Conservation (phyloP, 2,888 invertebrate genomes). For the Aspidiotus rigidus region DNA sequence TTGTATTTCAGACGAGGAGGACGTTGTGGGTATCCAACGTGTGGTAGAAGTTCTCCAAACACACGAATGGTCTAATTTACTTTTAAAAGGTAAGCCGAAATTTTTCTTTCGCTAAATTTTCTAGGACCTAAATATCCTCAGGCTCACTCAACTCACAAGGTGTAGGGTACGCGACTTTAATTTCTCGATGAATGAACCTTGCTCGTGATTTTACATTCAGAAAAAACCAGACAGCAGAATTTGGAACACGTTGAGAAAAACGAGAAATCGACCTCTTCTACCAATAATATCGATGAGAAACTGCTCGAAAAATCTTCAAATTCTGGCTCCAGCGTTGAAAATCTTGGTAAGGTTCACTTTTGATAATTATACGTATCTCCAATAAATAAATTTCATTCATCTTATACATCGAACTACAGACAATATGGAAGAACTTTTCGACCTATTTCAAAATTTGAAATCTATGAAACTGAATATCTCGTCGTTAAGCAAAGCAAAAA, state of each 20-base stretch:
- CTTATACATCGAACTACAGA: background rate
- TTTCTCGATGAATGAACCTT: background rate
- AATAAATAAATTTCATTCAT: too few relatives aligned
- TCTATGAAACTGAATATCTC: constrained; percentile 60
- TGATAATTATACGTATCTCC: background rate
- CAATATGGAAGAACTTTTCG: constrained; percentile 48
- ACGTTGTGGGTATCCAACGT: constrained; percentile 54
- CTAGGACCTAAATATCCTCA: background rate
- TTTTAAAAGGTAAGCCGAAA: constrained; percentile 46
- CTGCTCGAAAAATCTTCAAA: background rate
- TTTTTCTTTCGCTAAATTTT: background rate
- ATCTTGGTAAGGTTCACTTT: background rate
- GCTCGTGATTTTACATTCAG: background rate
- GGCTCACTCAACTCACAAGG: background rate
- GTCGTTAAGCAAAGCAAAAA: constrained; percentile 52
- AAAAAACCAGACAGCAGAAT: too few relatives aligned
- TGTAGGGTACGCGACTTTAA: background rate
- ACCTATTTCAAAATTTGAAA: constrained; percentile 55
- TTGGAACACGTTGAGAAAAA: too few relatives aligned
- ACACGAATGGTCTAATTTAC: constrained; percentile 62
- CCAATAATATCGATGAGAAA: too few relatives aligned
- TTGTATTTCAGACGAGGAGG: constrained; percentile 45
- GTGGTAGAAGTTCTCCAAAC: constrained; percentile 61
- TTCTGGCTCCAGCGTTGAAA: background rate
- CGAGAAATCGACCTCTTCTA: too few relatives aligned